phyloP scores from a whole-genome alignment of 2,113 vertebrate genomes.

The Toxotes chatareus region DNA sequence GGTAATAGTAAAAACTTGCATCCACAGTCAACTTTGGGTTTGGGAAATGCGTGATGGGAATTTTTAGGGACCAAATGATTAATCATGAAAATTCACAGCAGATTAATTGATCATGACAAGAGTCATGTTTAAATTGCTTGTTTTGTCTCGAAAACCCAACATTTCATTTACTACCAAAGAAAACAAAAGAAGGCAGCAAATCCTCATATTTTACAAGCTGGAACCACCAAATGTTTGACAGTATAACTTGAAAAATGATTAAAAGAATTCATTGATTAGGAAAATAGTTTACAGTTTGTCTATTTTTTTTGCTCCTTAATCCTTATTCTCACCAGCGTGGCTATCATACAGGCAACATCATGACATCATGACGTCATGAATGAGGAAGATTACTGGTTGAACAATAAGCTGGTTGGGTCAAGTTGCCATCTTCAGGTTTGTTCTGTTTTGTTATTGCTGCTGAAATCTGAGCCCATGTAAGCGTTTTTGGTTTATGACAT shows the following conservation, averaged over 20 bases:
- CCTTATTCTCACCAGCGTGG: neutral
- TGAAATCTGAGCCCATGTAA: neutral
- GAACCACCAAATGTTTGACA: neutral
- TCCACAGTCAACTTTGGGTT: neutral
- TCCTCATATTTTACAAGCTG: neutral
- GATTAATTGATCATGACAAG: too few relatives aligned
- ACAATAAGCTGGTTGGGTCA: neutral
- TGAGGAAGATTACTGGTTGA: neutral
- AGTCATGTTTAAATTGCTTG: neutral
- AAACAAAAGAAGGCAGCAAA: neutral
- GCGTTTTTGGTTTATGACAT: neutral
- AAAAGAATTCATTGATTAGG: neutral
- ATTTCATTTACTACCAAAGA: too few relatives aligned
- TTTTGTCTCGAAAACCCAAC: neutral
- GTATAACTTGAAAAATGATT: neutral
- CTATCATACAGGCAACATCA: neutral
- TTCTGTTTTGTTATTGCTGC: neutral
- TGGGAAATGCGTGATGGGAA: neutral
- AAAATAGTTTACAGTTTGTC: neutral
- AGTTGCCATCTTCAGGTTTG: too few relatives aligned
- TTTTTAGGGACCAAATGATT: neutral
- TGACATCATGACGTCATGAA: too few relatives aligned
- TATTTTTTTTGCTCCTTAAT: neutral
- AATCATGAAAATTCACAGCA: neutral
- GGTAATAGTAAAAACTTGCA: neutral